A percentile compares a stretch with the other conserved stretches of the same genome.
These are phyloP conservation scores for Cloeon dipterum DNA, from an alignment of 2,888 invertebrate genomes.

Conservation along the genomic window DNA sequence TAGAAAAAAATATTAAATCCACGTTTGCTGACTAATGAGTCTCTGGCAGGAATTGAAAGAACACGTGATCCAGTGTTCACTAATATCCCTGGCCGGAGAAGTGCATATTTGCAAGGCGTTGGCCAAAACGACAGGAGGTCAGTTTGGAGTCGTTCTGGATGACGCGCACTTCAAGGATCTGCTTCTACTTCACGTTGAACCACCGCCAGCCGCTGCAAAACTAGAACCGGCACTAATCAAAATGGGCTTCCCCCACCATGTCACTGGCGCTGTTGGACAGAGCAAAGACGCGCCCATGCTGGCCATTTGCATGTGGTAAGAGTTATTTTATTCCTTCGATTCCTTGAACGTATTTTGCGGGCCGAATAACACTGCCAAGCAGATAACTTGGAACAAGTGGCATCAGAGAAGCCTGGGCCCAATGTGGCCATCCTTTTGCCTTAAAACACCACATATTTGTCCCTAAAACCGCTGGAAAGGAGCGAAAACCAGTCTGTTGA, in stretches of 20 bases:
- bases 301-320: slow-evolving; percentile 81
- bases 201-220: slow-evolving; percentile 39
- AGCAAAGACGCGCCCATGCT: slow-evolving; percentile 36
- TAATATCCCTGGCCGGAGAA: slow-evolving; percentile 89
- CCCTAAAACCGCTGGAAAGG: too few species aligned
- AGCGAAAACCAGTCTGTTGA: too few species aligned
- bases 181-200: slow-evolving; percentile 31
- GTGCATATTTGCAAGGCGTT: slow-evolving; percentile 73
- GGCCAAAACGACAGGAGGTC: slow-evolving; percentile 66
- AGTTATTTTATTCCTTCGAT: too few species aligned
- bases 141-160: slow-evolving; percentile 26
- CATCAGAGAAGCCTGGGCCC: too few species aligned
- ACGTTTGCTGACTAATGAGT: neutral
- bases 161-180: slow-evolving; percentile 32
- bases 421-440: too few species aligned
- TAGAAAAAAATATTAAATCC: neutral
- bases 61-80: slow-evolving; percentile 74
- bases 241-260: slow-evolving; percentile 89
- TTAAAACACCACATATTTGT: too few species aligned
- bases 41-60: slow-evolving; percentile 8
- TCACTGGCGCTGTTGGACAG: slow-evolving; percentile 30
- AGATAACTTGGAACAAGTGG: too few species aligned
- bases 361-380: too few species aligned
- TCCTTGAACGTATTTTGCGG: too few species aligned
- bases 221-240: slow-evolving; percentile 63